Evolutionary conservation across 2,113 vertebrate species (phyloP), one percentile per base, ranked within the genome.

Genomic region (Dicaeum eximium): DNA sequence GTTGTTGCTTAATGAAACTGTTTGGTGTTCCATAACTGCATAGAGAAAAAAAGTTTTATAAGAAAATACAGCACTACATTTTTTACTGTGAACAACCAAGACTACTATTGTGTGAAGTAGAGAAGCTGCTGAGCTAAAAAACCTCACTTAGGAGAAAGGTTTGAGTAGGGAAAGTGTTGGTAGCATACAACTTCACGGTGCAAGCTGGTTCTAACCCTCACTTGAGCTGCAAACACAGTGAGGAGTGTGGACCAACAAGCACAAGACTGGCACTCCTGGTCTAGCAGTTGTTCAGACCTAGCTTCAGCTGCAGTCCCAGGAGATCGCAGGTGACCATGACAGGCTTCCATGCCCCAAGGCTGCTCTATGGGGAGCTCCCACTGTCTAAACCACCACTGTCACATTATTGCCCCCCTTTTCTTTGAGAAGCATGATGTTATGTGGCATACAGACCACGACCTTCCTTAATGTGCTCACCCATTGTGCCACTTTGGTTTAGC

Each of bases 251-350:
- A 35, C 10, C 47, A 81, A 42, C 28, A 60, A 83, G 50, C 8
- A 25, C 24, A 47, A 27, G 23, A 14, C 24, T 53, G 44, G 9
- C 11, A 11, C 50, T 38, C 2, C 18, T 71, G 20, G 9, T 65
- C 31, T 50, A 44, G 24, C 5, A 1, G 14, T n/a, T 35, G 6
- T 28, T 74, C 60, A 81, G 60, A 37, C 15, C 44, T 13, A 15
- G 28, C 51, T 85, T 80, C 61, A 85, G 37, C 57, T 56, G 31
- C 44, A 84, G 20, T 71, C 13, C 37, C n/a, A 53, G 31, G 8
- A 77, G 3, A 19, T 80, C 0, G 0, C 13, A 75, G 73, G 40
- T 61, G 74, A 65, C 25, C 0, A 0, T 53, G 83, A 79, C 48
- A 84, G 73, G 44, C 60, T 93, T 31, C 51, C 6, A 5, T 1